Evolutionary conservation across 2,888 invertebrate species (phyloP), one percentile per base, ranked within the genome.

Genomic region (Nemapogon koenigi): DNA sequence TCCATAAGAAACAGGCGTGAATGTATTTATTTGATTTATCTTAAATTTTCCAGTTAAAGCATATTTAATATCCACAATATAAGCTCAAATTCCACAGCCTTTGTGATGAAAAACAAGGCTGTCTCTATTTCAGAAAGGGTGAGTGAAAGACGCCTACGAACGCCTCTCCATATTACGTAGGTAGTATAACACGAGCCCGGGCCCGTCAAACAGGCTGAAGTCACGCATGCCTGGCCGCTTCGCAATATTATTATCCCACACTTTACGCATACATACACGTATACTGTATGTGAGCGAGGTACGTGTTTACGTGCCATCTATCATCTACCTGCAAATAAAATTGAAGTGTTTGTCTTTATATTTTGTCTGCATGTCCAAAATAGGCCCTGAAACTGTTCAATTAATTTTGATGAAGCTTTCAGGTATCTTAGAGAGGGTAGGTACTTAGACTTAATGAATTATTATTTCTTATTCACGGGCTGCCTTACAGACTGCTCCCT

Each of bases 241-340:
- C 65, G 62, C 68, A 62, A 73, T 73, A 67, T 75, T 76, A 75
- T 72, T 73, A 73, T 72, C 72, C 59, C 61, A 73, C 72, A 73
- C 72, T 71, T n/a, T 69, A 75, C 73, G 69, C 67, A 70, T 62
- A 61, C 53, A 59, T 58, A 53, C 57, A 53, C 51, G 15, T 30
- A 33, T 11, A 33, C 19, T n/a, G 43, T 45, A 52, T 47, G 43
- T 48, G 48, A 48, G 49, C 52, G 46, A n/a, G 46, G 46, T 43
- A 44, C 39, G 41, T 48, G 53, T 55, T 52, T 41, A 18, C 43
- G 47, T 46, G 41, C 41, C 40, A 55, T 54, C 26, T n/a, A 36
- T 14, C 8, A 27, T 26, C 18, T 40, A 31, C 13, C 33, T n/a
- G n/a, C n/a, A n/a, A n/a, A n/a, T n/a, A n/a, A n/a, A n/a, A n/a